These are phyloP conservation scores for Malurus splendens DNA, from an alignment of 2,797 vertebrate species.

Conservation along the genomic window DNA sequence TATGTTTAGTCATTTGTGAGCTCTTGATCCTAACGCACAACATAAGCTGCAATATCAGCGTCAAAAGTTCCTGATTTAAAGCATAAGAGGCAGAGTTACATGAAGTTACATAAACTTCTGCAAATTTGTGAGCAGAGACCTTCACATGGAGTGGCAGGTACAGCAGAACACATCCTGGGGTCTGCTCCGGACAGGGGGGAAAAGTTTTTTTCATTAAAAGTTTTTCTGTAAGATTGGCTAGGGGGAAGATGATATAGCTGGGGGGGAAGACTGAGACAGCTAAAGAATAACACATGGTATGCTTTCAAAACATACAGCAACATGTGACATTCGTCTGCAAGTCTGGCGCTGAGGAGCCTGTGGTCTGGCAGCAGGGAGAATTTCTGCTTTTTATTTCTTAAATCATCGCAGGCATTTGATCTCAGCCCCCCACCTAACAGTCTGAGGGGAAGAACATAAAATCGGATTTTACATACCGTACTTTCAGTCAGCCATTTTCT, in stretches of 20 bases:
- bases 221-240: not conserved
- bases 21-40: slow-evolving; percentile 59
- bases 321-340: slow-evolving; percentile 71
- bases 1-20: slow-evolving; percentile 52
- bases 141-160: not conserved
- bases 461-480: slow-evolving; percentile 31
- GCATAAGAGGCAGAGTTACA: slow-evolving; percentile 7
- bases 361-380: slow-evolving; percentile 72
- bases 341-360: slow-evolving; percentile 79
- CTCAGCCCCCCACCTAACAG: slow-evolving; percentile 47
- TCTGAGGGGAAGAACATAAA: slow-evolving; percentile 57
- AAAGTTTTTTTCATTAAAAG: not conserved
- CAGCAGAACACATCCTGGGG: not conserved
- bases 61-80: slow-evolving; percentile 46
- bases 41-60: slow-evolving; percentile 48
- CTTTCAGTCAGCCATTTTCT: slow-evolving; percentile 64
- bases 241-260: slow-evolving; percentile 16
- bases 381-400: slow-evolving; percentile 71
- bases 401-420: slow-evolving; percentile 53
- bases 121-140: not conserved
- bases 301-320: slow-evolving; percentile 60
- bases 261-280: slow-evolving; percentile 8
- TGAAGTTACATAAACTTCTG: not conserved
- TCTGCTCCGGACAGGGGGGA: rapidly evolving
- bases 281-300: slow-evolving; percentile 76